Conservation (phyloP, 2,113 vertebrate genomes). For the Neotragus moschatus region DNA sequence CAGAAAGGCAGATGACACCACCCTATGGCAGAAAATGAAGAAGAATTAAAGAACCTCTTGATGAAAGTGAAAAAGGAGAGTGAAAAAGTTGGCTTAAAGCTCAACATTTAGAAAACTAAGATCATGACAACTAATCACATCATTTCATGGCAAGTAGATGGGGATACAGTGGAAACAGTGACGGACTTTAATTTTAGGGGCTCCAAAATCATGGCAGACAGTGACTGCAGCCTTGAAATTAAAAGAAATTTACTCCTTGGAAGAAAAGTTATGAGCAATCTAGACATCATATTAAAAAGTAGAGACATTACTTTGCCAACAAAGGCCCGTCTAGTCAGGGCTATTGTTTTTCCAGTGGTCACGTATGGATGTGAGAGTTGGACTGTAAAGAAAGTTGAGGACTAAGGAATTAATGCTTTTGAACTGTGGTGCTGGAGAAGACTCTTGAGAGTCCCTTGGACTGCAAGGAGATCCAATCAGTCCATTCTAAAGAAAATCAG, state of each 20-base stretch:
- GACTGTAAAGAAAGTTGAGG: not conserved
- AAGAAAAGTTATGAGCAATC: not conserved
- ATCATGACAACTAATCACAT: not conserved
- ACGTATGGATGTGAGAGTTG: not conserved
- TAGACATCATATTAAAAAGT: not conserved
- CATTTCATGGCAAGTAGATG: not conserved
- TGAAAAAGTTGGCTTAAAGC: not conserved
- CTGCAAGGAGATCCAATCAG: not conserved
- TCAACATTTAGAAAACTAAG: not conserved
- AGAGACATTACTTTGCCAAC: not conserved
- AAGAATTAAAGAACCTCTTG: not conserved
- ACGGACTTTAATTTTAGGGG: not conserved
- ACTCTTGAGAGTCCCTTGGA: not conserved
- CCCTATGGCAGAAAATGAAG: not conserved
- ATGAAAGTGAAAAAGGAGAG: not conserved
- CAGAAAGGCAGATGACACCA: not conserved
- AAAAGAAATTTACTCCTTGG: not conserved
- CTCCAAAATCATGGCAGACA: not conserved
- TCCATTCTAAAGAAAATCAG: not conserved
- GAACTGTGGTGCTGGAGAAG: not conserved
- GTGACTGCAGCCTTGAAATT: not conserved
- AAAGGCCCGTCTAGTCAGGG: not conserved
- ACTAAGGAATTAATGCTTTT: fast-evolving
- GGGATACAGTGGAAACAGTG: not conserved
- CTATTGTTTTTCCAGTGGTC: not conserved